Conservation (phyloP, 2,797 vertebrate genomes). For the Cetoscarus ocellatus region DNA sequence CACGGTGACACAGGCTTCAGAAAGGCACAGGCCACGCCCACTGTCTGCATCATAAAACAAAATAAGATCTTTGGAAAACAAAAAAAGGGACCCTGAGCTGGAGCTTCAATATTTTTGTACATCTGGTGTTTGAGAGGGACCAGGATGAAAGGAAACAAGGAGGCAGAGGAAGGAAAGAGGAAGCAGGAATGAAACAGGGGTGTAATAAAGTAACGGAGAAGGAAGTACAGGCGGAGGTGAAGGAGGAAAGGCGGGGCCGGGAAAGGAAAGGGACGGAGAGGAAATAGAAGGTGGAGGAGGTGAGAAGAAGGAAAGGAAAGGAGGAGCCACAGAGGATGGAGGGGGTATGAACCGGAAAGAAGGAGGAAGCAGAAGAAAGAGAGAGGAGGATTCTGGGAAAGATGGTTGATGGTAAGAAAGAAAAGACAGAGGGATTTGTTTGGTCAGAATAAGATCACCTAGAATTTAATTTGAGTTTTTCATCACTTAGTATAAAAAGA, state of each 20-base stretch:
- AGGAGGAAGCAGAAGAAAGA: background rate
- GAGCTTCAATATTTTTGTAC: background rate
- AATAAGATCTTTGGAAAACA: too few species aligned
- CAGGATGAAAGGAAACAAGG: background rate
- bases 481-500: too few species aligned
- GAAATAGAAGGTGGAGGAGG: background rate
- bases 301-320: too few species aligned
- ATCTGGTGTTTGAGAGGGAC: background rate
- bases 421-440: background rate
- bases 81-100: background rate
- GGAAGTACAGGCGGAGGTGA: background rate
- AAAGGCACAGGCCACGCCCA: constrained; percentile 90
- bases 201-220: background rate
- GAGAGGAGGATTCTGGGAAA: background rate
- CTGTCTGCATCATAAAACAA: constrained; percentile 80
- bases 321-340: background rate
- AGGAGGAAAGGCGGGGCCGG: too few species aligned
- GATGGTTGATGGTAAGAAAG: constrained; percentile 2
- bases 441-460: too few species aligned
- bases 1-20: constrained; percentile 92
- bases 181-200: too few species aligned
- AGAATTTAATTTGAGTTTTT: too few species aligned
- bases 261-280: background rate
- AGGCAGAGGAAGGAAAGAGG: background rate
- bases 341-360: background rate